phyloP scores from a whole-genome alignment of 53 echinoderm and acorn worm species.

The Luidia sarsii region DNA sequence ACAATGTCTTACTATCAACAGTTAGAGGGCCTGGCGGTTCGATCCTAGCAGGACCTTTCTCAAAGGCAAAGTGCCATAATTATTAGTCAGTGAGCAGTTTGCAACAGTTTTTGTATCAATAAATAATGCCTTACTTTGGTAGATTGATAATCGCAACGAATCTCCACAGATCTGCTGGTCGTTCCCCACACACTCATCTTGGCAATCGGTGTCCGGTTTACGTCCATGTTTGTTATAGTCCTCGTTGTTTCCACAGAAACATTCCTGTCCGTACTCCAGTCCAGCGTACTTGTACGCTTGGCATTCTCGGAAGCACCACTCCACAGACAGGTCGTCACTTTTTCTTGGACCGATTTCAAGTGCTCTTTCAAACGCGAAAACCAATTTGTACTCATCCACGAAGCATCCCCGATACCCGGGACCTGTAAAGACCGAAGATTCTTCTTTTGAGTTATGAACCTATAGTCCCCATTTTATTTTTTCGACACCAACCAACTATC shows the following conservation, averaged over 20 bases:
- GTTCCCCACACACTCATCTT: not conserved
- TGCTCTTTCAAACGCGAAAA: not conserved
- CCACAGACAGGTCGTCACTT: not conserved
- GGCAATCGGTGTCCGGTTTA: not conserved
- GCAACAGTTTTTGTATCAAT: too few species aligned
- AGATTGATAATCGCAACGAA: not conserved
- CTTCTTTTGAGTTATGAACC: not conserved
- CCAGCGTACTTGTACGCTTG: slow-evolving; percentile 14
- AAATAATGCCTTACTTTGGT: slow-evolving; percentile 31
- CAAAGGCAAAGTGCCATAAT: too few species aligned
- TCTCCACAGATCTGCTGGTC: slow-evolving; percentile 8
- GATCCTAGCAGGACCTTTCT: too few species aligned
- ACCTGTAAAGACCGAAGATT: not conserved
- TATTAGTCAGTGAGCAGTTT: too few species aligned
- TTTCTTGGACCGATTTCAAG: not conserved
- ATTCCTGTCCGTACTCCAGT: not conserved
- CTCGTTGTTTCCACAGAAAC: slow-evolving; percentile 28
- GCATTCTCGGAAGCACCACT: slow-evolving; percentile 33
- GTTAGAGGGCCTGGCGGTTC: too few species aligned
- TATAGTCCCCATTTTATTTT: not conserved
- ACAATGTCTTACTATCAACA: slow-evolving; percentile 13
- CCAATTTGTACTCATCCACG: too few species aligned
- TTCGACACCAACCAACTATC: not conserved
- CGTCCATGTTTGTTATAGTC: slow-evolving; percentile 13
- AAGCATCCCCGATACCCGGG: slow-evolving; percentile 42